phyloP scores from a whole-genome alignment of 1,140 invertebrate genomes.

The Heliconius nattereri region DNA sequence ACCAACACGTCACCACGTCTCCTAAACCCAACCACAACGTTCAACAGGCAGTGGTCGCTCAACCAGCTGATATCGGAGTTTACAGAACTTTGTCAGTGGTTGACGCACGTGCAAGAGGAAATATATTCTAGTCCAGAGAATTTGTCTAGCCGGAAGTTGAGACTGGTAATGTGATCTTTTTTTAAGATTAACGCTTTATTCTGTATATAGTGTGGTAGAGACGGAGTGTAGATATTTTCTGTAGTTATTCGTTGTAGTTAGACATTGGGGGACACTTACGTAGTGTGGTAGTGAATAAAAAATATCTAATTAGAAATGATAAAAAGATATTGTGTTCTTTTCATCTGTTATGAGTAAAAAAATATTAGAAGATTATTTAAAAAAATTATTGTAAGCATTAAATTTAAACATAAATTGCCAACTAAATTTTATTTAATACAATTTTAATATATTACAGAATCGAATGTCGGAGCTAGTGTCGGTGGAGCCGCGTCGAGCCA shows the following conservation, averaged over 20 bases:
- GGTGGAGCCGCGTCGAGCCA: constrained; percentile 85
- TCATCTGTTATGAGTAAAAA: no score
- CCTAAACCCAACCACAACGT: constrained; percentile 64
- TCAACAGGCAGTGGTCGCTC: constrained; percentile 85
- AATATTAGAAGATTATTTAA: no score
- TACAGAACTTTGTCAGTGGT: constrained; percentile 90
- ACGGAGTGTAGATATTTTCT: no score
- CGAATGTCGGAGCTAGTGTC: constrained; percentile 88
- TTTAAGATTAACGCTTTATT: no score
- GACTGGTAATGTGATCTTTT: constrained; percentile 78
- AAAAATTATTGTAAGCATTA: neutral
- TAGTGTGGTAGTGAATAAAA: no score
- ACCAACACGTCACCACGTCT: constrained; percentile 77
- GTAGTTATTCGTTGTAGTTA: no score
- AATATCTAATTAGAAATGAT: no score
- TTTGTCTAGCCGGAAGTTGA: constrained; percentile 85
- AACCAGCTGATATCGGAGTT: constrained; percentile 90
- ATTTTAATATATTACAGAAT: constrained; percentile 80
- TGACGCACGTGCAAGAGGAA: constrained; percentile 88
- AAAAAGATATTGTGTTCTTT: no score
- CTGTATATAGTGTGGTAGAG: no score
- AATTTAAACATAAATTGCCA: neutral
- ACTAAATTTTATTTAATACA: neutral
- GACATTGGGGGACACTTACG: no score
- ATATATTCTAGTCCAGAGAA: constrained; percentile 89